Conservation (phyloP, 2,113 vertebrate genomes). For the Ascaphus truei region DNA sequence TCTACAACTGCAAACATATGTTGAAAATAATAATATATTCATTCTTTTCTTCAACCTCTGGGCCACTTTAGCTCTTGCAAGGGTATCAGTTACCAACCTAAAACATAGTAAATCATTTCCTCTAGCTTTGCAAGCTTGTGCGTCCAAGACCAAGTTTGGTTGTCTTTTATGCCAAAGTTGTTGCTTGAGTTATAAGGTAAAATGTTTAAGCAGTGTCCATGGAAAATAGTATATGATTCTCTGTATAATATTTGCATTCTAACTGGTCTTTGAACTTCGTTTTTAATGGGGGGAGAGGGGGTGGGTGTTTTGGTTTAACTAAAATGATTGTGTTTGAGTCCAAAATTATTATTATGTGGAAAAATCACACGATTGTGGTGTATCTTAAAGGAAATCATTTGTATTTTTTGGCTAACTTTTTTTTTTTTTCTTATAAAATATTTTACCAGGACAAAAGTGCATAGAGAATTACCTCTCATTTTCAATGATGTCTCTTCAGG, state of each 20-base stretch:
- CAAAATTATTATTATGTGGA: too few relatives aligned
- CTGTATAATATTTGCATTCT: neutral
- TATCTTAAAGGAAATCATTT: too few relatives aligned
- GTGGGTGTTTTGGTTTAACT: too few relatives aligned
- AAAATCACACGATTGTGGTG: too few relatives aligned
- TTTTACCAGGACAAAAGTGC: too few relatives aligned
- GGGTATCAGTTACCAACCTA: slow-evolving; percentile 23
- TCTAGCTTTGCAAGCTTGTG: slow-evolving; percentile 7
- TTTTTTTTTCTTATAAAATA: too few relatives aligned
- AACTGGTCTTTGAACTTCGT: neutral
- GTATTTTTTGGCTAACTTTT: too few relatives aligned
- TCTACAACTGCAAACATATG: slow-evolving; percentile 32
- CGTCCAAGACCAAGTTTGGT: neutral
- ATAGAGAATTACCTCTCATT: too few relatives aligned
- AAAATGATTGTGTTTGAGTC: too few relatives aligned
- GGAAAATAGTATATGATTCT: neutral
- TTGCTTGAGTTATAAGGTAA: neutral
- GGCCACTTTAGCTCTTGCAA: slow-evolving; percentile 8
- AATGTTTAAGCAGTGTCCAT: neutral
- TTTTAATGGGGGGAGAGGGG: too few relatives aligned
- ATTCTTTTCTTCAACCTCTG: slow-evolving; percentile 23
- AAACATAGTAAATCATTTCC: slow-evolving; percentile 12
- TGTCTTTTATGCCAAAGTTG: neutral
- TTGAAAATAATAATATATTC: slow-evolving; percentile 17
- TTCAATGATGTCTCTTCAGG: too few relatives aligned